Evolutionary conservation across 2,888 invertebrate genomes (phyloP).

Genomic region (Drosophila seclusa): DNA sequence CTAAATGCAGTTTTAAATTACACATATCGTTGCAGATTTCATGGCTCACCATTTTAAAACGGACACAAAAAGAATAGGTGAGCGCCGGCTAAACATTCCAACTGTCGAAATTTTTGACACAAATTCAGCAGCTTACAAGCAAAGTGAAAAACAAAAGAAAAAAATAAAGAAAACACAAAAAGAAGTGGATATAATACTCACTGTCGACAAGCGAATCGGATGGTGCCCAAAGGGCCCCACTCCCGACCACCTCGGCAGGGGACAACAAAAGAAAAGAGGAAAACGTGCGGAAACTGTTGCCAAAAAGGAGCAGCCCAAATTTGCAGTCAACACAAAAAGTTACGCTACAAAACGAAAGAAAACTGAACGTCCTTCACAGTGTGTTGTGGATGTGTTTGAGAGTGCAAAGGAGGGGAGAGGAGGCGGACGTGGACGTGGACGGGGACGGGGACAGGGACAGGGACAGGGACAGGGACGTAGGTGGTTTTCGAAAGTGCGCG

Average conservation of each 20-base stretch:
- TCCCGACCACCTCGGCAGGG: neutral
- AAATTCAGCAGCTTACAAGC: slow-evolving; percentile 28
- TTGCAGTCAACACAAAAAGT: slow-evolving; percentile 62
- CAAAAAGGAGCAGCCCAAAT: slow-evolving; percentile 65
- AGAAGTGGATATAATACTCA: slow-evolving; percentile 10
- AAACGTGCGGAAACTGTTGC: slow-evolving; percentile 26
- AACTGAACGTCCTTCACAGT: slow-evolving; percentile 71
- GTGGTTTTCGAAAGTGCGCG: slow-evolving; percentile 43
- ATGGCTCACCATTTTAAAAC: neutral
- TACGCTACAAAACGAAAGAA: slow-evolving; percentile 67
- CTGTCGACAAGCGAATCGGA: slow-evolving; percentile 8
- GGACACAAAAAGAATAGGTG: neutral
- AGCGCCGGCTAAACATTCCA: slow-evolving; percentile 16
- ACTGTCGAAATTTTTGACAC: slow-evolving; percentile 19
- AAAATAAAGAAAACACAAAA: slow-evolving; percentile 1
- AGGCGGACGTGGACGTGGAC: neutral
- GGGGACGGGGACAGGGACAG: neutral
- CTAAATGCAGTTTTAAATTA: neutral
- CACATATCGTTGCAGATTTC: slow-evolving; percentile 6
- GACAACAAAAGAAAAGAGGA: slow-evolving; percentile 44
- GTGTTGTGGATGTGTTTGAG: slow-evolving; percentile 5
- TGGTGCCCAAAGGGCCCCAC: slow-evolving; percentile 9
- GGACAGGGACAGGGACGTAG: too few relatives aligned
- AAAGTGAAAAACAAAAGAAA: slow-evolving; percentile 4
- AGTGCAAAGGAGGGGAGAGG: neutral